Conservation (phyloP, 2,113 vertebrate species). For the Callospermophilus lateralis region DNA sequence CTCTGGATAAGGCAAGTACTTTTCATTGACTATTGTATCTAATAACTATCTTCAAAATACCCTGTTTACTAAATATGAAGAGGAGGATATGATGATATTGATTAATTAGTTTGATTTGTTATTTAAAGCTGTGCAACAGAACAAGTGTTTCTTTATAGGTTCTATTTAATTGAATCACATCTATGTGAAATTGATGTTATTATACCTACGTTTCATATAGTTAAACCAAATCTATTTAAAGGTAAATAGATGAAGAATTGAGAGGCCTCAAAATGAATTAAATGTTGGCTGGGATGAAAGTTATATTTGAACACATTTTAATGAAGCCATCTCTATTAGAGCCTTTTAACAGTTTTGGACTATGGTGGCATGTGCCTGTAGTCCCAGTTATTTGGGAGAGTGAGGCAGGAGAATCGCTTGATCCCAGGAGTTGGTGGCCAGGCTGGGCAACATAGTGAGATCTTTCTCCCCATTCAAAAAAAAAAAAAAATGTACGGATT, state of each 20-base stretch:
- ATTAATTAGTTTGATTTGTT: neutral
- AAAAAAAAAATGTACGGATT: too few species aligned
- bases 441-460: neutral
- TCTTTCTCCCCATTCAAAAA: neutral
- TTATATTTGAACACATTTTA: neutral
- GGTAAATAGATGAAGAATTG: neutral
- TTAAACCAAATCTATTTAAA: slow-evolving; percentile 18
- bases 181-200: neutral
- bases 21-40: neutral
- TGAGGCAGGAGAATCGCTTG: neutral
- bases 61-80: neutral
- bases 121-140: neutral
- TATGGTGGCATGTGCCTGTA: neutral
- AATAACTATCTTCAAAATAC: neutral
- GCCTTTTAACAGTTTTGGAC: neutral
- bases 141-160: slow-evolving; percentile 5
- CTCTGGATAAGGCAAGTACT: slow-evolving; percentile 15
- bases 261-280: neutral
- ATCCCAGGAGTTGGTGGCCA: neutral
- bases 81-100: neutral
- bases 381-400: neutral
- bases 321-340: neutral
- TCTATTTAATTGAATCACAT: neutral
- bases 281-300: neutral
- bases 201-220: neutral